A percentile compares a stretch with the other conserved stretches of the same genome.
Conservation (phyloP, 2,888 invertebrate species). For the Phrixothrix hirtus region DNA sequence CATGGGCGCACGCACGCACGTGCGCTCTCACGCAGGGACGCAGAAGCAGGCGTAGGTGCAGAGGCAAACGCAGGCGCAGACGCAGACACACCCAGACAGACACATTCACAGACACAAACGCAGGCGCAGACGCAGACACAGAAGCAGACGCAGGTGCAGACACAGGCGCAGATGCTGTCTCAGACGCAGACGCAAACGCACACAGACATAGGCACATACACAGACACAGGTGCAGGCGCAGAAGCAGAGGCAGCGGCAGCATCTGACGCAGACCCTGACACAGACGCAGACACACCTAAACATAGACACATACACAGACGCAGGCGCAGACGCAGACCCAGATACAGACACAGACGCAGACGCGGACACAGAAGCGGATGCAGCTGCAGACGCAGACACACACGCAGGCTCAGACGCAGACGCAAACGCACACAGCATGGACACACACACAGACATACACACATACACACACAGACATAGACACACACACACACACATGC, state of each 20-base stretch:
- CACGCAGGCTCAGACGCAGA: too few species aligned
- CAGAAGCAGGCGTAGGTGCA: not conserved
- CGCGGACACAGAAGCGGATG: too few species aligned
- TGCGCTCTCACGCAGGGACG: not conserved
- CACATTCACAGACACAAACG: not conserved
- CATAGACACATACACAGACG: not conserved
- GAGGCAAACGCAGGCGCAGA: too few species aligned
- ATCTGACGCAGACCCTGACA: not conserved
- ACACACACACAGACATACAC: not conserved
- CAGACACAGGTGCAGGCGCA: not conserved
- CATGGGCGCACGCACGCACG: not conserved
- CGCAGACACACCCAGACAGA: not conserved
- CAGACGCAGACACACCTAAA: too few species aligned
- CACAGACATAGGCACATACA: not conserved
- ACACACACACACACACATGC: too few species aligned
- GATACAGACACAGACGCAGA: too few species aligned
- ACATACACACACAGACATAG: not conserved
- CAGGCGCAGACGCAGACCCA: too few species aligned
- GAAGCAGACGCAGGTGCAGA: too few species aligned
- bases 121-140: too few species aligned
- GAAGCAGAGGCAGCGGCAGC: not conserved
- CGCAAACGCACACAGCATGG: not conserved
- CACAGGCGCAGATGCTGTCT: not conserved
- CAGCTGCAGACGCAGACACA: too few species aligned
- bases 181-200: too few species aligned